Evolutionary conservation across 2,888 invertebrate genomes (phyloP).

Genomic region (Tetranychus truncatus): DNA sequence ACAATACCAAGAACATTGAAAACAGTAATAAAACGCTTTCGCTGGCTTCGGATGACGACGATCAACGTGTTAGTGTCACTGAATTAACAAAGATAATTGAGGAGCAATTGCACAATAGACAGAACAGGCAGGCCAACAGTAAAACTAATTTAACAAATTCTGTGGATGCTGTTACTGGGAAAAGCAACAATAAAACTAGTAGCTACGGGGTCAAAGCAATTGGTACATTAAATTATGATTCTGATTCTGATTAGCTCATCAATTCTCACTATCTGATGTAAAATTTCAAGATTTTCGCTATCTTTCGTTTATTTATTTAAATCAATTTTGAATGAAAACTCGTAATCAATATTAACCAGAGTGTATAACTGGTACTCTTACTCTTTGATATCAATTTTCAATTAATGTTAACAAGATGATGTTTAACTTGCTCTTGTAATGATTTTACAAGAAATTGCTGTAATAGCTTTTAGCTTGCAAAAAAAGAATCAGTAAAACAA

Average conservation of each 20-base stretch:
- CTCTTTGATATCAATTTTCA: too few species aligned
- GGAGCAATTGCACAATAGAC: not conserved
- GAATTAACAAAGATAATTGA: slow-evolving; percentile 5
- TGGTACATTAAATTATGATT: not conserved
- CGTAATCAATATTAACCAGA: too few species aligned
- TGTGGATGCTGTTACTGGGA: not conserved
- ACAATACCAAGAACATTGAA: not conserved
- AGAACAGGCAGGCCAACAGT: not conserved
- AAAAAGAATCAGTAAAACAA: too few species aligned
- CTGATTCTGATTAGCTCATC: not conserved
- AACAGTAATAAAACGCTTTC: not conserved
- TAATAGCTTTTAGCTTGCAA: too few species aligned
- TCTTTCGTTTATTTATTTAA: too few species aligned
- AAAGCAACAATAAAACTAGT: not conserved
- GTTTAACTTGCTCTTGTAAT: too few species aligned
- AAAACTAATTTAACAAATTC: not conserved
- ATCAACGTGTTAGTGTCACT: not conserved
- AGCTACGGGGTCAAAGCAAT: not conserved
- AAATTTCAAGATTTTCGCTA: too few species aligned
- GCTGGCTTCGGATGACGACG: not conserved
- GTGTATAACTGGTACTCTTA: too few species aligned
- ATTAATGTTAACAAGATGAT: too few species aligned
- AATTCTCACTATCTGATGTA: too few species aligned
- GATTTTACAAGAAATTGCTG: too few species aligned
- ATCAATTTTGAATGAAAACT: too few species aligned